Evolutionary conservation across 2,888 invertebrate genomes (phyloP), one percentile per base, ranked within the genome.

Genomic region (Macrosiphum euphorbiae): DNA sequence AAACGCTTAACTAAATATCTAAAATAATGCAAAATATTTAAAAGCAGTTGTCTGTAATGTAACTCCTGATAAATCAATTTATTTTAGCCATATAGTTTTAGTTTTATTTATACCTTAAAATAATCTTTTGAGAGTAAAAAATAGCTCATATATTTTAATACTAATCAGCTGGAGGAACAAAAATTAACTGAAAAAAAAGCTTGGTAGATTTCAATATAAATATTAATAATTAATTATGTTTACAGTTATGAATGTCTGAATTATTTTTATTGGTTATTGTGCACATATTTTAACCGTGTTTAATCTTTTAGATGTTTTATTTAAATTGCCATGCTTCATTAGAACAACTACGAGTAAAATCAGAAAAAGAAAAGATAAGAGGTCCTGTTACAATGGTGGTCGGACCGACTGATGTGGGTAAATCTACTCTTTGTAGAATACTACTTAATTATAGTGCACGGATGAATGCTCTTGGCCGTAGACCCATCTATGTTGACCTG

Each of bases 391-490:
- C 98, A 0, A 98, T 99, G 98, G 96, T 99, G 1, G 99, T 98
- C 0, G 99, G 99, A 0, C 99, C 99, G 0, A 97, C 97, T 84
- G 99, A 99, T 96, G 99, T 99, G 3, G 99, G 99, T 41, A 99
- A 99, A 96, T 98, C 98, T 0, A 99, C 99, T 0, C 96, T 99
- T 3, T 97, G 98, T 94, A 97, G 98, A 94, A 97, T 99, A 95
- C 96, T 99, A 13, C 96, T 99, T 0, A 99, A 99, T 96, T 99
- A 99, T 96, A 99, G 98, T 0, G 99, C 99, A 0, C 96, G 99
- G 94, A 97, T 98, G 96, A 98, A 98, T 0, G 85, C 94, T 87
- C 88, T 91, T 44, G 94, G 94, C 16, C 96, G 98, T 89, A 96
- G 98, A 47, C 99, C 99, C 0, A 97, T 99, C 94, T 98, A 97